Percentiles rank a stretch among this genome's conserved stretches.
Conservation (phyloP, 2,113 vertebrate species). For the Cephalopholis sonnerati region DNA sequence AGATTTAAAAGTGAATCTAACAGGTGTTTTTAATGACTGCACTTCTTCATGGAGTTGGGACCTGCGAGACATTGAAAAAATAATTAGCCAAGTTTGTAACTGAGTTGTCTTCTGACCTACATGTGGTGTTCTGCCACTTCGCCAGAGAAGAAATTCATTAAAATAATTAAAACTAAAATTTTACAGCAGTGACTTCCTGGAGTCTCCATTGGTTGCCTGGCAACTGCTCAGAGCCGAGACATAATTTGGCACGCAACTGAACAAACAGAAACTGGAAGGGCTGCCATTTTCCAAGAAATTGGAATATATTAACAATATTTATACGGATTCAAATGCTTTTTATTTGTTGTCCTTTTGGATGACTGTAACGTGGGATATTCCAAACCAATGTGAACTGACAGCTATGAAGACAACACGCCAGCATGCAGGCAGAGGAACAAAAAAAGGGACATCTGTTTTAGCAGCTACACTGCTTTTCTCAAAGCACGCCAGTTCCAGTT, state of each 20-base stretch:
- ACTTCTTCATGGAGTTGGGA: no score
- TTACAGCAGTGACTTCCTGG: not conserved
- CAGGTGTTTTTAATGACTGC: no score
- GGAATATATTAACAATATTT: no score
- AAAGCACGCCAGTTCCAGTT: not conserved
- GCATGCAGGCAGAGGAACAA: not conserved
- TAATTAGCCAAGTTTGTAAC: no score
- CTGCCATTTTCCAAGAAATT: not conserved
- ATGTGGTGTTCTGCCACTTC: not conserved
- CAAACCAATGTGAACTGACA: not conserved
- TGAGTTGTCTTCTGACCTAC: not conserved
- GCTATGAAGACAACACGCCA: not conserved
- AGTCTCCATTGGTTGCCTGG: not conserved
- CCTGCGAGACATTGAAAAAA: no score
- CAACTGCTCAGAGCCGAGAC: not conserved
- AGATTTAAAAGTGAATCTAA: no score
- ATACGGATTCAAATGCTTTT: no score
- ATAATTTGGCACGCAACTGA: not conserved
- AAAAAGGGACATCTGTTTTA: not conserved
- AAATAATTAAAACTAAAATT: not conserved
- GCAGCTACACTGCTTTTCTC: not conserved
- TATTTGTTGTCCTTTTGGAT: not conserved
- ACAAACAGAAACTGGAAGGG: not conserved
- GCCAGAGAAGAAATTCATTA: not conserved
- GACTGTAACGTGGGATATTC: not conserved